Evolutionary conservation across 2,113 vertebrate genomes (phyloP).

Genomic region (Porphyrio hochstetteri): DNA sequence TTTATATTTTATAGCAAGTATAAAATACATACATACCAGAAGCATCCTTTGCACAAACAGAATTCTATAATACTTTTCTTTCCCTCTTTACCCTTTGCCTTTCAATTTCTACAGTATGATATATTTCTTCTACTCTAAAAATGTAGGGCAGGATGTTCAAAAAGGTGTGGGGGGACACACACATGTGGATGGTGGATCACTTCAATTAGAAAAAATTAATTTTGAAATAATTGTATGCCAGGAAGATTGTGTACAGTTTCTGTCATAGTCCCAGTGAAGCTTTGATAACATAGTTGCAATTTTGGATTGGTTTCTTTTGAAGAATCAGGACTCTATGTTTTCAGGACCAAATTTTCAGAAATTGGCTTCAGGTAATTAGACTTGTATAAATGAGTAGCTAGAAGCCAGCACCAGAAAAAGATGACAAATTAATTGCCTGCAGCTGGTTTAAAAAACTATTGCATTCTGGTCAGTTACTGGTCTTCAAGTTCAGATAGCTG

Average conservation of each 20-base stretch:
- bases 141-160: conserved; percentile 7
- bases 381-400: conserved; percentile 42
- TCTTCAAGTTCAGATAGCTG: conserved; percentile 62
- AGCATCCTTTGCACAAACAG: not conserved
- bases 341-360: conserved; percentile 53
- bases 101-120: not conserved
- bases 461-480: conserved; percentile 54
- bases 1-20: conserved; percentile 25
- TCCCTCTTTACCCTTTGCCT: not conserved
- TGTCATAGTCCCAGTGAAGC: conserved; percentile 30
- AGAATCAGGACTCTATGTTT: conserved; percentile 27
- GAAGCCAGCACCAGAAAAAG: not conserved
- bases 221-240: conserved; percentile 35
- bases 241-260: not conserved
- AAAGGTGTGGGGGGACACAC: not conserved
- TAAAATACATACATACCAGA: conserved; percentile 22
- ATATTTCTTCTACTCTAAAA: not conserved
- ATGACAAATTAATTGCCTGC: conserved; percentile 63
- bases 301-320: conserved; percentile 56
- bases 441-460: conserved; percentile 36
- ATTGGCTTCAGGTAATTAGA: conserved; percentile 55
- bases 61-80: not conserved
- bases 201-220: conserved; percentile 41
- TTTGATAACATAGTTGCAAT: conserved; percentile 37
- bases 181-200: not conserved